Conservation (phyloP, 2,797 vertebrate genomes). For the Basileuterus tristriatus region DNA sequence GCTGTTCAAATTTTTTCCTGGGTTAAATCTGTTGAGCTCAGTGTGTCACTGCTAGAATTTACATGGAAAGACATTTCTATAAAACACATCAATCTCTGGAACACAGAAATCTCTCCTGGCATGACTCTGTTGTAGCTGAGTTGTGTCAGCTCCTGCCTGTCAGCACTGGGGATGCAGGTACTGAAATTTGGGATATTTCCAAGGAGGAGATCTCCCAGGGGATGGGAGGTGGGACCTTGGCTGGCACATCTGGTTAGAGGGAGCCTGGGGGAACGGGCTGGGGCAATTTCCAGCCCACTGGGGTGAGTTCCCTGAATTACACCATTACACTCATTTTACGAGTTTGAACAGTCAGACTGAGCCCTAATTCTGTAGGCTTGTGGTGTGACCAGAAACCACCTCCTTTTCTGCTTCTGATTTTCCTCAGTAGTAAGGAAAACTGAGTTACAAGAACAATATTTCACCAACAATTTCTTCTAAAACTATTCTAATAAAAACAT, state of each 20-base stretch:
- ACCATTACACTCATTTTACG: not conserved
- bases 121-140: accelerated
- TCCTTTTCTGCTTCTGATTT: constrained; percentile 65
- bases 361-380: constrained; percentile 8
- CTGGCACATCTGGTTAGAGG: not conserved
- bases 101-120: not conserved
- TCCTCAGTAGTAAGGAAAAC: constrained; percentile 58
- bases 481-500: constrained; percentile 63
- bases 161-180: not conserved
- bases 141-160: not conserved
- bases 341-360: constrained; percentile 7
- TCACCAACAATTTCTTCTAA: constrained; percentile 47
- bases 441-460: constrained; percentile 60
- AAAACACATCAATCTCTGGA: not conserved
- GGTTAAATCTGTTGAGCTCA: not conserved
- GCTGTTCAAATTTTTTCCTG: not conserved
- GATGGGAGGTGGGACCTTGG: not conserved
- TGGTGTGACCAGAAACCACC: constrained; percentile 62
- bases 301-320: not conserved
- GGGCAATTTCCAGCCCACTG: not conserved
- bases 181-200: not conserved
- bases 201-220: not conserved
- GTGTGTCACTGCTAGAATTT: not conserved
- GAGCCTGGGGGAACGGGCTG: not conserved
- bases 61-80: not conserved